A percentile compares a stretch with the other conserved stretches of the same genome.
Conservation (phyloP, 2,113 vertebrate species). For the Myotis lucifugus region DNA sequence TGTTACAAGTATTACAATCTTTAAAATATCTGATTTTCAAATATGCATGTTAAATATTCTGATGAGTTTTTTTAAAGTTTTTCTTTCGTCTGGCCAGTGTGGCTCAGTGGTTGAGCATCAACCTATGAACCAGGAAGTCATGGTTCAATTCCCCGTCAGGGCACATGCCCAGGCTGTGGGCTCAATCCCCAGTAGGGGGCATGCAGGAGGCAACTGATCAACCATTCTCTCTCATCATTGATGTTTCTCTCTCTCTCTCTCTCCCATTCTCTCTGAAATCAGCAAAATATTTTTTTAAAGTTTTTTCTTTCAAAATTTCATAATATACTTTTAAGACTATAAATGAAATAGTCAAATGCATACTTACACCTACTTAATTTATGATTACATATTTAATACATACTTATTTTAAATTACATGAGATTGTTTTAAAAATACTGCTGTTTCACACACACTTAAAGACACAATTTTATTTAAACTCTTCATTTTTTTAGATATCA, state of each 20-base stretch:
- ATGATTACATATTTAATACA: not conserved
- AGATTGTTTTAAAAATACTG: constrained; percentile 31
- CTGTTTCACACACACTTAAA: constrained; percentile 5
- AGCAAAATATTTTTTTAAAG: not conserved
- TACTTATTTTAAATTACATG: not conserved
- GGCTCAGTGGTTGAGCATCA: too few species aligned
- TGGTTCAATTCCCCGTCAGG: too few species aligned
- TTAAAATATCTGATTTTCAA: not conserved
- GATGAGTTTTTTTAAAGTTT: not conserved
- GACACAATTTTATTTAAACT: not conserved
- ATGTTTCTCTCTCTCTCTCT: too few species aligned
- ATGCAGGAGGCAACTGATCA: too few species aligned
- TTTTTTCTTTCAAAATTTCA: constrained; percentile 23
- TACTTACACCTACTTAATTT: not conserved
- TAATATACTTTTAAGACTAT: not conserved
- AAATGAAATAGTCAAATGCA: not conserved
- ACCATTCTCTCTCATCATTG: too few species aligned
- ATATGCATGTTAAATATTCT: not conserved
- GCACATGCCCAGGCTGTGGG: too few species aligned
- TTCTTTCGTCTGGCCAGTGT: too few species aligned
- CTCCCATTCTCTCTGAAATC: too few species aligned
- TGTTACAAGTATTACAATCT: not conserved
- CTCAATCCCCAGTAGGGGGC: too few species aligned
- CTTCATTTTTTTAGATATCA: not conserved
- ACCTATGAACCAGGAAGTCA: too few species aligned